Evolutionary conservation across 2,113 vertebrate species (phyloP).

Genomic region (Cettia cetti): DNA sequence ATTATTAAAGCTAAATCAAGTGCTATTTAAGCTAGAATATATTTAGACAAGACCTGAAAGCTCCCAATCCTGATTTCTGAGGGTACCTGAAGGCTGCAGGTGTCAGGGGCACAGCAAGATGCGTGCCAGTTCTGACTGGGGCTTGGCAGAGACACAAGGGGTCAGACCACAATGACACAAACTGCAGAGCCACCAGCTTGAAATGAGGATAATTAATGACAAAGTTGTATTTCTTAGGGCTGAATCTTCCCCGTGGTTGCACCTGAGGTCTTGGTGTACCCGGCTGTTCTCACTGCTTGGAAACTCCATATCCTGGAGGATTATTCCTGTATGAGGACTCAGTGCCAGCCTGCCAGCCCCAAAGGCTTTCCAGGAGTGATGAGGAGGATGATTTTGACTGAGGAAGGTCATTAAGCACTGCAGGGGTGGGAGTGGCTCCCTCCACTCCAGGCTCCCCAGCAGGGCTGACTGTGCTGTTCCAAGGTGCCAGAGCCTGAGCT

Average conservation of each 20-base stretch:
- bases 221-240: neutral
- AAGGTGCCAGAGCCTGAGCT: neutral
- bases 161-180: neutral
- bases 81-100: neutral
- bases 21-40: neutral
- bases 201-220: neutral
- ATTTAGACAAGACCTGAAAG: neutral
- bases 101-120: rapidly evolving
- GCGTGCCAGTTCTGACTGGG: neutral
- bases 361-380: neutral
- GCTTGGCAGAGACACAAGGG: neutral
- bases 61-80: neutral
- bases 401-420: neutral
- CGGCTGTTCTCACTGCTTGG: neutral
- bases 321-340: neutral
- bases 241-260: rapidly evolving
- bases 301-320: neutral
- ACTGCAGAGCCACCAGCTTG: neutral
- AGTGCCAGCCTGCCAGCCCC: neutral
- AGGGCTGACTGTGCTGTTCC: neutral
- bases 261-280: neutral
- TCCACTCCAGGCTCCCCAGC: neutral
- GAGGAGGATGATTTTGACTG: neutral
- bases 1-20: neutral
- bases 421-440: neutral